Evolutionary conservation across 1,140 invertebrate genomes (phyloP), one percentile per base, ranked within the genome.

Genomic region (Ips typographus): DNA sequence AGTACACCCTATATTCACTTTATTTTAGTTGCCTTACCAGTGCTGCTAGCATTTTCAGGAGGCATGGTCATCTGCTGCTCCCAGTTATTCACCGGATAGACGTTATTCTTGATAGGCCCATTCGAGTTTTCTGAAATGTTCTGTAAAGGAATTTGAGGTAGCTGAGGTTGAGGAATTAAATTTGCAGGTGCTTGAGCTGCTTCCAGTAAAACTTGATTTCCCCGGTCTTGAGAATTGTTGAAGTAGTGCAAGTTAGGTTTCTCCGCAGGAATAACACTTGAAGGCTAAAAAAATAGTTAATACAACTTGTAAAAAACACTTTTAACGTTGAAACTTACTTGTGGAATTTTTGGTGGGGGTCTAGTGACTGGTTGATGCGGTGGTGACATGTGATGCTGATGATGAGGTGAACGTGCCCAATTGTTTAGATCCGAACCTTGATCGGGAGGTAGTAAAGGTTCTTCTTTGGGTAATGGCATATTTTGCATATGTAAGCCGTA

Each of bases 31-130:
- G 37, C n/a, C 6, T 55, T 55, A 55, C 52, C 37, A 36, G 36
- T 55, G 3, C 22, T 49, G 3, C 44, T 49, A 49, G 44, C 7
- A 37, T 47, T 47, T 5, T 22, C n/a, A 55, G 52, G 2, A 1
- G n/a, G 37, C 7, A 22, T 8, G 1, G 39, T 41, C 56, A 58
- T 41, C 40, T 58, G 56, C 40, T 58, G 69, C 43, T 71, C 58
- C 69, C 69, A 71, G 36, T 58, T 70, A 55, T 43, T 71, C 3
- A 8, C 40, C 2, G 69, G 62, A 57, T 60, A 71, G 7, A 71
- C 63, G 38, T 66, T 66, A 36, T 71, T 71, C 43, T 71, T 71
- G 4, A 71, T 53, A 4, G 69, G 63, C 8, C 63, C 63, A 53
- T 37, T 53, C 22, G 40, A 58, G 22, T 66, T 56, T 37, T 57